Evolutionary conservation across 2,113 vertebrate genomes (phyloP).

Genomic region (Pteropus alecto): DNA sequence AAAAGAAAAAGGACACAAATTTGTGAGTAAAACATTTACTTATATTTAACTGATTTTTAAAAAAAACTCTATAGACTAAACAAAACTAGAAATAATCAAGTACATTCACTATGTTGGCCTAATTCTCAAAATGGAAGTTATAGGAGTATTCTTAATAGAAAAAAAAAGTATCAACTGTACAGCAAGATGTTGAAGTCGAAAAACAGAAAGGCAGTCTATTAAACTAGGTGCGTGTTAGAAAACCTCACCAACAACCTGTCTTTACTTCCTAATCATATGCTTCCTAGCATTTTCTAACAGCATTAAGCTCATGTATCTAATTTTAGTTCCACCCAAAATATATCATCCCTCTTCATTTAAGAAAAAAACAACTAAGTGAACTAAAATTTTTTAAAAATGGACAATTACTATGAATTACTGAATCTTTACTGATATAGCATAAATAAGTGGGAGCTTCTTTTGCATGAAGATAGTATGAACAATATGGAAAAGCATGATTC

Average conservation of each 20-base stretch:
- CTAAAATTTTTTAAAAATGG: slow-evolving; percentile 3
- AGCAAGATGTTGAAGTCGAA: slow-evolving; percentile 34
- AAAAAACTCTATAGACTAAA: not conserved
- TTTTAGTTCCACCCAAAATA: slow-evolving; percentile 63
- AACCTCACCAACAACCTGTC: slow-evolving; percentile 39
- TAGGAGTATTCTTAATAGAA: not conserved
- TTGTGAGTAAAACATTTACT: slow-evolving; percentile 19
- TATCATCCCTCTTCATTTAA: slow-evolving; percentile 29
- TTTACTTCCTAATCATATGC: slow-evolving; percentile 42
- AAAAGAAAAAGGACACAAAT: not conserved
- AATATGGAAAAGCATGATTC: not conserved
- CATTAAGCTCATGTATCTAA: slow-evolving; percentile 59
- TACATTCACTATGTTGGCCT: not conserved
- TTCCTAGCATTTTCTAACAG: slow-evolving; percentile 42
- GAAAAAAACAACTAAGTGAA: not conserved
- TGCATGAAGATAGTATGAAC: not conserved
- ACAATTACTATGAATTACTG: slow-evolving; percentile 40
- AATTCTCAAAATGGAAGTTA: slow-evolving; percentile 27
- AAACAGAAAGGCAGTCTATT: not conserved
- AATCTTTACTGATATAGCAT: slow-evolving; percentile 5
- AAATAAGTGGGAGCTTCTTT: not conserved
- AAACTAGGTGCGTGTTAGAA: slow-evolving; percentile 24
- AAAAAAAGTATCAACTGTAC: not conserved
- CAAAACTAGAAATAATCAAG: slow-evolving; percentile 40
- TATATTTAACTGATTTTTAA: not conserved